These are phyloP conservation scores for Sternarchorhynchus goeldii DNA, from an alignment of 2,797 vertebrate genomes.

Conservation along the genomic window DNA sequence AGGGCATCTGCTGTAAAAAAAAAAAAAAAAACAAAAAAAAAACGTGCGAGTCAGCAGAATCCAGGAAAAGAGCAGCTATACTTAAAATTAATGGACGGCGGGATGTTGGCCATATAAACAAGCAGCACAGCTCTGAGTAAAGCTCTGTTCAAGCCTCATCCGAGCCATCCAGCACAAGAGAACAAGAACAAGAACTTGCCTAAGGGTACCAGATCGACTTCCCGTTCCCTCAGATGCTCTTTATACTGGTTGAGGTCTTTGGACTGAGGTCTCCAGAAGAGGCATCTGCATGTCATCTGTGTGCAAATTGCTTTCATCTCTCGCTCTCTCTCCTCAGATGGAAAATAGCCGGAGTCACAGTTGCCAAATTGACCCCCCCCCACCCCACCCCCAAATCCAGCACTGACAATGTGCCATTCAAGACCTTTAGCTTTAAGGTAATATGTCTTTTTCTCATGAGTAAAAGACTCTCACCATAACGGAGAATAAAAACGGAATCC, in stretches of 20 bases:
- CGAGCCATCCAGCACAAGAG: neutral
- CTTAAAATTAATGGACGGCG: constrained; percentile 23
- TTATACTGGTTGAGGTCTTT: constrained; percentile 33
- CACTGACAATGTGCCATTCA: constrained; percentile 43
- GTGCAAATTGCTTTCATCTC: constrained; percentile 49
- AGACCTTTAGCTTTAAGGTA: constrained; percentile 36
- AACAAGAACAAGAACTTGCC: neutral
- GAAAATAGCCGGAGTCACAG: constrained; percentile 29
- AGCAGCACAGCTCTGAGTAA: neutral
- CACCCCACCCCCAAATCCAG: neutral
- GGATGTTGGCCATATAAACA: constrained; percentile 5
- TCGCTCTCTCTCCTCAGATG: constrained; percentile 25
- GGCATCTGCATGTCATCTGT: constrained; percentile 49
- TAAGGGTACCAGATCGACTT: neutral
- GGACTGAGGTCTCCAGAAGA: constrained; percentile 44
- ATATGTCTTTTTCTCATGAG: constrained; percentile 25
- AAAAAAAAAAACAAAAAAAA: constrained; percentile 32
- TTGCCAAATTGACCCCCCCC: constrained; percentile 33
- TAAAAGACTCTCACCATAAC: constrained; percentile 11
- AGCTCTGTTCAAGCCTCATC: neutral
- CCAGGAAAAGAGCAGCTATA: constrained; percentile 10
- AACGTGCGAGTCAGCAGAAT: constrained; percentile 36
- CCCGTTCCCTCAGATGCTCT: constrained; percentile 4
- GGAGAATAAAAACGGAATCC: constrained; percentile 29
- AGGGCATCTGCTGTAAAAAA: neutral